These are phyloP conservation scores for Polyodon spathula DNA, from an alignment of 2,113 vertebrate genomes.

Conservation along the genomic window DNA sequence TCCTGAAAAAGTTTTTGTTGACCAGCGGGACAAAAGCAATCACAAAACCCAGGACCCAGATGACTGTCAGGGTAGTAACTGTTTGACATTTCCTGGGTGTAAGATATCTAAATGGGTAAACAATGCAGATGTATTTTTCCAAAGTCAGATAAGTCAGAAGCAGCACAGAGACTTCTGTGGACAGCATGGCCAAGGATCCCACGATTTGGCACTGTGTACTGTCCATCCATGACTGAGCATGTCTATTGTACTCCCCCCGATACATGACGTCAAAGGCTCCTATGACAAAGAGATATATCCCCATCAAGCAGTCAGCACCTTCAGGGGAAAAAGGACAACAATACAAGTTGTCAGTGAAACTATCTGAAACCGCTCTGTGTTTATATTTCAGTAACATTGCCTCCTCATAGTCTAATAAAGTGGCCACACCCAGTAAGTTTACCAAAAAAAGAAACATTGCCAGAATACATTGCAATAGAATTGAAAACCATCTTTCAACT, in stretches of 20 bases:
- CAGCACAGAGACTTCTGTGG: conserved; percentile 91
- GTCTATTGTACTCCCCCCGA: conserved; percentile 87
- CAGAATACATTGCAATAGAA: too few species aligned
- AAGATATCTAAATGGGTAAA: conserved; percentile 87
- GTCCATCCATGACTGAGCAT: conserved; percentile 92
- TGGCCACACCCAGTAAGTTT: too few species aligned
- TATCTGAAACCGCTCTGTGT: too few species aligned
- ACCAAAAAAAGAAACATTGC: too few species aligned
- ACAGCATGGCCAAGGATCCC: conserved; percentile 88
- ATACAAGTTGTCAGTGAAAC: not conserved
- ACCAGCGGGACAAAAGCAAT: conserved; percentile 80
- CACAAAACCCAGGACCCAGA: conserved; percentile 81
- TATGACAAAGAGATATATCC: conserved; percentile 90
- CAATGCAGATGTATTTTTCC: conserved; percentile 95
- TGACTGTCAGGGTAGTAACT: conserved; percentile 70
- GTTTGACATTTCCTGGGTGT: conserved; percentile 78
- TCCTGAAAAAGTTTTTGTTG: conserved; percentile 78
- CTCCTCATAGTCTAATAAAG: too few species aligned
- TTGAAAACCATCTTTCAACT: too few species aligned
- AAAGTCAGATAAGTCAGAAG: conserved; percentile 89
- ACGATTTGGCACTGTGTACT: conserved; percentile 81
- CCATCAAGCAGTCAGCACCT: conserved; percentile 97
- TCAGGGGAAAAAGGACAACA: conserved; percentile 21
- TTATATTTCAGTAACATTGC: too few species aligned
- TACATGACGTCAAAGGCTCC: conserved; percentile 89